A percentile compares a stretch with the other conserved stretches of the same genome.
phyloP scores from a whole-genome alignment of 2,113 vertebrate species.

The Amazona vittata region DNA sequence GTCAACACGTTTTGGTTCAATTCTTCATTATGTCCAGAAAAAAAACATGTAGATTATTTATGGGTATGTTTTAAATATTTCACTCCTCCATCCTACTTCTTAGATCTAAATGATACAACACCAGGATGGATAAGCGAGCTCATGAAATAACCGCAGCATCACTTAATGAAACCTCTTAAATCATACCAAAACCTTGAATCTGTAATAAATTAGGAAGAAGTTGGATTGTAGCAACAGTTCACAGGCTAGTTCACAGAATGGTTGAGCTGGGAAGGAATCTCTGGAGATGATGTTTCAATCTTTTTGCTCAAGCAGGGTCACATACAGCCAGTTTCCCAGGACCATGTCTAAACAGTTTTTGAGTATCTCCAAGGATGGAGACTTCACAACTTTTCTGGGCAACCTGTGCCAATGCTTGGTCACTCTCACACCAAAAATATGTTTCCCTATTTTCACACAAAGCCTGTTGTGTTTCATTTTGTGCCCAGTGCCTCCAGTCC shows the following conservation, averaged over 20 bases:
- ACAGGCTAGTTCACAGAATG: background rate
- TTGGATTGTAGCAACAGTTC: background rate
- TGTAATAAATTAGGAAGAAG: background rate
- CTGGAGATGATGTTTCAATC: background rate
- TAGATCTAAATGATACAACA: background rate
- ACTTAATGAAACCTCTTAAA: slow-evolving; percentile 25
- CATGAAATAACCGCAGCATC: background rate
- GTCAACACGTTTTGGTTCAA: background rate
- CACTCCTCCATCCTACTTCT: background rate
- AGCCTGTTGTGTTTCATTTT: background rate
- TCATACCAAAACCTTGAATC: background rate
- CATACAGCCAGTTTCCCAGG: background rate
- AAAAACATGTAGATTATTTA: background rate
- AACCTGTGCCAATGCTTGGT: background rate
- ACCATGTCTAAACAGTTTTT: background rate
- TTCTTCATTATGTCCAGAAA: background rate
- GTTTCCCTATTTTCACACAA: background rate
- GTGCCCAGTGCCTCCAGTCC: background rate
- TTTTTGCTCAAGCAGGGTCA: background rate
- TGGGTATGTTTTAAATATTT: background rate
- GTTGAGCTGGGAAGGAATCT: background rate
- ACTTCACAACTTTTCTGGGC: background rate
- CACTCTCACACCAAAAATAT: background rate
- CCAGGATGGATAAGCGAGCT: background rate
- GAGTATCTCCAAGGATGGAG: background rate